Evolutionary conservation across 2,888 invertebrate species (phyloP), one percentile per base, ranked within the genome.

Genomic region (Patella pellucida): DNA sequence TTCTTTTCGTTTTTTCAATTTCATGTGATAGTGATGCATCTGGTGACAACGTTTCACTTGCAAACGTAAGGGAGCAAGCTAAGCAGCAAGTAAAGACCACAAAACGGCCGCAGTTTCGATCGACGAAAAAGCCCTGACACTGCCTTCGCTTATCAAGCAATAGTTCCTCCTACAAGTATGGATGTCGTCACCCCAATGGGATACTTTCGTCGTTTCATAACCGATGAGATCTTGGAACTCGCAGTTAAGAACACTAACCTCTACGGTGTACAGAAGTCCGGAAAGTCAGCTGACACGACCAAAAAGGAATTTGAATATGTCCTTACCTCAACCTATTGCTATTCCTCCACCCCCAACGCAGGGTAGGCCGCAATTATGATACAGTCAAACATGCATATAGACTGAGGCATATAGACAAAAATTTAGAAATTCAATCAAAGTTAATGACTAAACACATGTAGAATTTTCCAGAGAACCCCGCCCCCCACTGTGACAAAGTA

Each of bases 251-350:
- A 19, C 16, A 74, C 74, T 70, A 74, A 69, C 52, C 69, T 52
- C 23, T 74, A 74, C 70, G 52, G 74, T 68, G 70, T 74, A 16
- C 41, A 77, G 68, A 75, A 31, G 31, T 31, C 23, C 52, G 77
- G 74, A 11, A 77, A 69, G 12, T 68, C 27, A 31, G 71, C 50
- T n/a, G 51, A 74, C 68, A 73, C 73, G 31, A 73, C 41, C n/a
- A 27, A 41, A 52, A 76, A 77, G 68, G 73, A 79, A 71, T 23
- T 78, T 14, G 72, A 77, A 52, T 62, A n/a, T n/a, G n/a, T n/a
- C n/a, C n/a, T n/a, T n/a, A n/a, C n/a, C n/a, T n/a, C n/a, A n/a
- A n/a, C n/a, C n/a, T n/a, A n/a, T n/a, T n/a, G n/a, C n/a, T n/a
- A n/a, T n/a, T n/a, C n/a, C n/a, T n/a, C n/a, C n/a, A n/a, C n/a